Conservation (phyloP, 2,888 invertebrate genomes). For the Sinotaia quadrata region DNA sequence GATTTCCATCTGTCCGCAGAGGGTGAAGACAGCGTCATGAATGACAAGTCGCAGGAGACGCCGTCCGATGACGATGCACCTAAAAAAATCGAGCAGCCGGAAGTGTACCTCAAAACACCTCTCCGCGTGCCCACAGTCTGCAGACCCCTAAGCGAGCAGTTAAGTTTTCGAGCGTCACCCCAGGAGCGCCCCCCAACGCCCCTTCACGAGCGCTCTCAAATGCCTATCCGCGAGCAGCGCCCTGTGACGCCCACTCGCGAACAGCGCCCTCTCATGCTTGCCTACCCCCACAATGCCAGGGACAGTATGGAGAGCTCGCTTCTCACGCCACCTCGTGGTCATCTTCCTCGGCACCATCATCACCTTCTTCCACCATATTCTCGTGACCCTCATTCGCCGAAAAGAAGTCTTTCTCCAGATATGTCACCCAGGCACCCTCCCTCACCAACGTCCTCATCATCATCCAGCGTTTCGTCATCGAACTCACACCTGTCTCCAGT, state of each 20-base stretch:
- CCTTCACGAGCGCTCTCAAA: background rate
- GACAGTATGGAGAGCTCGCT: background rate
- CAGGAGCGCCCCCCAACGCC: background rate
- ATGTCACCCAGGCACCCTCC: background rate
- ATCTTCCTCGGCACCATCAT: background rate
- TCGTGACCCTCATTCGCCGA: background rate
- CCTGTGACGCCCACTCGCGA: background rate
- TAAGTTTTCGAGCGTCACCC: background rate
- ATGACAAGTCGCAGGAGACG: background rate
- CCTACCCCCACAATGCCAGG: background rate
- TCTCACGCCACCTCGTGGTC: background rate
- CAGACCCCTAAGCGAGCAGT: background rate
- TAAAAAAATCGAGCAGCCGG: conserved; percentile 2
- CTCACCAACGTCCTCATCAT: background rate
- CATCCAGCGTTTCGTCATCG: conserved; percentile 12
- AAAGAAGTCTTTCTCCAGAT: background rate
- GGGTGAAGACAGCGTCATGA: background rate
- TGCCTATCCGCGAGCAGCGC: background rate
- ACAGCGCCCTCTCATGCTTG: background rate
- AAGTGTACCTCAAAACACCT: conserved; percentile 14
- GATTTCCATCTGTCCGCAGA: background rate
- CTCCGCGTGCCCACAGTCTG: conserved; percentile 29
- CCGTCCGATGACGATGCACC: background rate
- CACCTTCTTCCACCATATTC: background rate
- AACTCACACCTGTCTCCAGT: background rate